Conservation (phyloP, 2,113 vertebrate genomes). For the Lepidiolamprologus cunningtoni region DNA sequence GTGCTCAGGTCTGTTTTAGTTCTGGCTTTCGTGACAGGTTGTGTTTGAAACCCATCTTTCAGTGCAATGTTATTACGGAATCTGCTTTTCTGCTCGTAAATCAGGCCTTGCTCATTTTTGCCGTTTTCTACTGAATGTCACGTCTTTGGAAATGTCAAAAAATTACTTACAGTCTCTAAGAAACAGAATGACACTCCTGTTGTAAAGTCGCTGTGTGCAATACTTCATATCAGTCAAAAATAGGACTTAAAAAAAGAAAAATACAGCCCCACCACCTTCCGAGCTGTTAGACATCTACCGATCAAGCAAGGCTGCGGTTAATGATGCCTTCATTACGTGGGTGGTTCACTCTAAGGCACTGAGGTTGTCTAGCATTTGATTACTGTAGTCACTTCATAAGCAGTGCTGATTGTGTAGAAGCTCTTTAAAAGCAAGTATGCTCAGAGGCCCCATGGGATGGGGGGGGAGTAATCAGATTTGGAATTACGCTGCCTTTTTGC, state of each 20-base stretch:
- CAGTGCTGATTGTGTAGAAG: constrained; percentile 33
- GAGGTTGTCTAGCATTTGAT: constrained; percentile 25
- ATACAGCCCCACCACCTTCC: not conserved
- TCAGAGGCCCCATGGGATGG: not conserved
- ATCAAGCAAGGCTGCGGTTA: constrained; percentile 17
- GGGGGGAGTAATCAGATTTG: constrained; percentile 12
- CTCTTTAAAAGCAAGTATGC: constrained; percentile 7
- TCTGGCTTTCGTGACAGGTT: not conserved
- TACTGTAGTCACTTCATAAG: constrained; percentile 21
- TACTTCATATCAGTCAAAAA: constrained; percentile 28
- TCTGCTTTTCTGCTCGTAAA: not conserved
- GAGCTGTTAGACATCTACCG: constrained; percentile 14
- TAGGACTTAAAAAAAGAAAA: not conserved
- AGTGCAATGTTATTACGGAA: constrained; percentile 8
- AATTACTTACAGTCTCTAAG: not conserved
- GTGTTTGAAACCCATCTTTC: not conserved
- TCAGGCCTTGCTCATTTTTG: not conserved
- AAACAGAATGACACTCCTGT: not conserved
- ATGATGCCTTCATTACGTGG: constrained; percentile 48
- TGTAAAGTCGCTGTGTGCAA: not conserved
- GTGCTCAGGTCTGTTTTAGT: not conserved
- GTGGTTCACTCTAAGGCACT: constrained; percentile 10
- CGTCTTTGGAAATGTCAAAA: not conserved
- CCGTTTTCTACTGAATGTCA: not conserved
- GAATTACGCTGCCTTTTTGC: not conserved